Base-by-base conservation (phyloP, 2,888 invertebrate genomes). In the Eupithecia abbreviata region DNA sequence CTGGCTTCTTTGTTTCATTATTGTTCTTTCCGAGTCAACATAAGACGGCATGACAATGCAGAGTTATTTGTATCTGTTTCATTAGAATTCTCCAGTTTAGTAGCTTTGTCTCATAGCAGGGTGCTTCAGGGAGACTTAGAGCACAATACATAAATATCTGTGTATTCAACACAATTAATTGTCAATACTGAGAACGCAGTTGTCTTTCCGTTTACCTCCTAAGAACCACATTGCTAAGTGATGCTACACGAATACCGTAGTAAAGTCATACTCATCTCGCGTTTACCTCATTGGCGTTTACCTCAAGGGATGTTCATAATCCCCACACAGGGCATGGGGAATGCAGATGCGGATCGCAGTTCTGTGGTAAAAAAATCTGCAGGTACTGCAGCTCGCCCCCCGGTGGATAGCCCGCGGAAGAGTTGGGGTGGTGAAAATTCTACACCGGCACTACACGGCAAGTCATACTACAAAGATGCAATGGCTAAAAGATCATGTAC, bases 1-100 rank as follows among this genome's bases (percentile, higher is more conserved):
- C 43, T 43, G 18, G 55, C 49, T 30, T 51, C 41, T 70, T 62
- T 72, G 41, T 72, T 18, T 66, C 7, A 72, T 66, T 68, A 68
- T 66, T 62, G 47, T 2, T 68, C n/a, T 45, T 68, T 68, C 45
- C 18, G 3, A 18, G 42, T 68, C 68, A 68, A 68, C 45, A 68
- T 18, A 10, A 68, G 68, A 42, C 18, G 15, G 42, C 68, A 66
- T 68, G 9, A 68, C n/a, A 68, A 45, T 43, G 68, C 68, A n/a
- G 15, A 67, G 67, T 45, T 68, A 45, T 68, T 42, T 42, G 66
- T 41, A 43, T 45, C 47, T 18, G 18, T 45, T 69, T 69, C 69
- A 69, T 69, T 30, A 49, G 18, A 45, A 69, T 12, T 6, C 15
- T 30, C 13, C 5, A 15, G 30, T 30, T 69, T 47, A 47, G 62